These are phyloP conservation scores for Sarcophaga carnaria DNA, from an alignment of 2,888 invertebrate genomes.

Conservation along the genomic window DNA sequence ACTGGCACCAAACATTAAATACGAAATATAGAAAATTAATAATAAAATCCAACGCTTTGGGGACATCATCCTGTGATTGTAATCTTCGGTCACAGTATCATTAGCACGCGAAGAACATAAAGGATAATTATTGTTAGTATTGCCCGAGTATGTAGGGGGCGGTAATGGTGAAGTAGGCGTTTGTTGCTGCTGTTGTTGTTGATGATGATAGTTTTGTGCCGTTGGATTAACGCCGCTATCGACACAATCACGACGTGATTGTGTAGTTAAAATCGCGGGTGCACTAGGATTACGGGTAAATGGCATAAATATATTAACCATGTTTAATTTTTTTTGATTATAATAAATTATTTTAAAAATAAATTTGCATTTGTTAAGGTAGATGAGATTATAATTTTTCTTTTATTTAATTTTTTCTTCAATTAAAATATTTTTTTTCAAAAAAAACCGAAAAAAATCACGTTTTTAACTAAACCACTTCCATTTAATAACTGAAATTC, in stretches of 20 bases:
- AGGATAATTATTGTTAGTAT: slow-evolving; percentile 6
- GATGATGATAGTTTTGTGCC: neutral
- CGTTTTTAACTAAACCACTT: slow-evolving; percentile 50
- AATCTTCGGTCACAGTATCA: slow-evolving; percentile 20
- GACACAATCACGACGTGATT: slow-evolving; percentile 46
- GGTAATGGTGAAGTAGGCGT: neutral
- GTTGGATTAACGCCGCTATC: slow-evolving; percentile 8
- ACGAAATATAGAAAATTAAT: slow-evolving; percentile 88
- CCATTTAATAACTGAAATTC: slow-evolving; percentile 53
- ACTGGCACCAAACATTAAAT: slow-evolving; percentile 91
- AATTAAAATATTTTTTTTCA: no score
- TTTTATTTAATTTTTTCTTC: slow-evolving; percentile 6
- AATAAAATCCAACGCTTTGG: slow-evolving; percentile 90
- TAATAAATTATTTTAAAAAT: slow-evolving; percentile 7
- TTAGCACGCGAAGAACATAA: slow-evolving; percentile 35
- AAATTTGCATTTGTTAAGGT: slow-evolving; percentile 48
- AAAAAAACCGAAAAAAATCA: slow-evolving; percentile 35
- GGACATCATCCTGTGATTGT: slow-evolving; percentile 84
- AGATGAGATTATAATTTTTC: slow-evolving; percentile 9
- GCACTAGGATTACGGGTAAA: slow-evolving; percentile 47
- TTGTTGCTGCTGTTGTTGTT: neutral
- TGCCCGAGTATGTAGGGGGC: neutral
- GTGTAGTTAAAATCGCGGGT: slow-evolving; percentile 26
- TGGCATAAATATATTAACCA: slow-evolving; percentile 50
- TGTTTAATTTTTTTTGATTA: slow-evolving; percentile 32